These are phyloP conservation scores for Drosophila sturtevanti DNA, from an alignment of 1,140 invertebrate genomes.

Conservation along the genomic window DNA sequence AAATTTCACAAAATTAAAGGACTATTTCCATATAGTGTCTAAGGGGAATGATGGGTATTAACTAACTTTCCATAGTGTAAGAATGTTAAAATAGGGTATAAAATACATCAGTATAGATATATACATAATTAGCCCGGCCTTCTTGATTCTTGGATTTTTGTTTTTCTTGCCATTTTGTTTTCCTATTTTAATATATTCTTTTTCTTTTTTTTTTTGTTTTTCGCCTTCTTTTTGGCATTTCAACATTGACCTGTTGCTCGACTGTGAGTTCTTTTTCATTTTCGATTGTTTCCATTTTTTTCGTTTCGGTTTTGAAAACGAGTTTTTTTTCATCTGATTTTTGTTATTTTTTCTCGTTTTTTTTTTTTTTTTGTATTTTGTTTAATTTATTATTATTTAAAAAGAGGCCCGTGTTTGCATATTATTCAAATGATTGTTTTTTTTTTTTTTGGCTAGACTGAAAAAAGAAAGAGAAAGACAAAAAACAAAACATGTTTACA, in stretches of 20 bases:
- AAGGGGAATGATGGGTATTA: too few relatives aligned
- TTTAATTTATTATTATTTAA: conserved; percentile 2
- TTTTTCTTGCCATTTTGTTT: not conserved
- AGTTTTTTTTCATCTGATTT: not conserved
- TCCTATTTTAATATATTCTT: too few relatives aligned
- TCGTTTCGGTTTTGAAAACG: not conserved
- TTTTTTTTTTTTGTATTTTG: not conserved
- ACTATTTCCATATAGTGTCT: too few relatives aligned
- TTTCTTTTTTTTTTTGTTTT: conserved; percentile 2
- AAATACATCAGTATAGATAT: not conserved
- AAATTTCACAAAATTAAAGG: too few relatives aligned
- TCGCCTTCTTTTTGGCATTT: conserved; percentile 8
- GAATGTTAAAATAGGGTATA: too few relatives aligned
- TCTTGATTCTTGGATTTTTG: not conserved
- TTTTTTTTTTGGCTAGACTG: conserved; percentile 17
- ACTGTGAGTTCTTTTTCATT: conserved; percentile 6
- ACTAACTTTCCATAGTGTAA: too few relatives aligned
- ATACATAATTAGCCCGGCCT: not conserved
- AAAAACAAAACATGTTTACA: conserved; percentile 46
- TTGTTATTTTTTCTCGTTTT: not conserved
- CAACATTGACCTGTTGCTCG: conserved; percentile 32
- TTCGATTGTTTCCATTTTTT: not conserved
- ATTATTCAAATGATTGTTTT: not conserved
- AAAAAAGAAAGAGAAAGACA: too few relatives aligned
- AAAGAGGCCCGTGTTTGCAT: not conserved